A percentile compares a stretch with the other conserved stretches of the same genome.
phyloP scores from a whole-genome alignment of 2,888 invertebrate genomes.

The Philereme vetulata region DNA sequence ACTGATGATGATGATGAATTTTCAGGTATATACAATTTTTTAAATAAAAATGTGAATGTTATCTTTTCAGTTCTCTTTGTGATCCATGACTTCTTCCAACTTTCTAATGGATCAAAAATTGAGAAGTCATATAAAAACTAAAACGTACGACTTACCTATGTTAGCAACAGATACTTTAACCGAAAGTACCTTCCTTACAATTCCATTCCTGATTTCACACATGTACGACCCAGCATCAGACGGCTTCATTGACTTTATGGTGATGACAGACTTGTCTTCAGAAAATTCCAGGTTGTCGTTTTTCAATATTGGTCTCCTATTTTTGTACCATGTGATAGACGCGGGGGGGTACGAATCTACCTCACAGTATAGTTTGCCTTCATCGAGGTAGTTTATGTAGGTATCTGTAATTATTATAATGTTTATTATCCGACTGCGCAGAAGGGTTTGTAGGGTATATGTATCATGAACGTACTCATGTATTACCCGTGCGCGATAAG shows the following conservation, averaged over 20 bases:
- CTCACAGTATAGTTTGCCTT: constrained; percentile 13
- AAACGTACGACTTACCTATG: constrained; percentile 8
- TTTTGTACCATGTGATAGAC: constrained; percentile 22
- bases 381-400: constrained; percentile 2
- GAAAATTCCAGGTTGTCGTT: constrained; percentile 12
- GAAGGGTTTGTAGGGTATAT: too few relatives aligned
- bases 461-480: too few relatives aligned
- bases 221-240: constrained; percentile 10
- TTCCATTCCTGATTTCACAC: constrained; percentile 17
- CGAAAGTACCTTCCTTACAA: not conserved
- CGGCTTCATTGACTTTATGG: constrained; percentile 14
- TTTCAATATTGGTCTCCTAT: constrained; percentile 1
- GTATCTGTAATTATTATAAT: constrained; percentile 11
- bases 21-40: too few relatives aligned
- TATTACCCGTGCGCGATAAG: too few relatives aligned
- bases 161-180: constrained; percentile 13
- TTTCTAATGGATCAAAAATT: too few relatives aligned
- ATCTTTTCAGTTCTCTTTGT: too few relatives aligned
- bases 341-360: constrained; percentile 21
- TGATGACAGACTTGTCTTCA: constrained; percentile 14
- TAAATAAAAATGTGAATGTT: too few relatives aligned
- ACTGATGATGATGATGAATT: too few relatives aligned
- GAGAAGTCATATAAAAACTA: too few relatives aligned
- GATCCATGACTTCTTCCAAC: too few relatives aligned
- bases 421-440: too few relatives aligned